Conservation (phyloP, 1,140 invertebrate genomes). For the Oscheius sp. region DNA sequence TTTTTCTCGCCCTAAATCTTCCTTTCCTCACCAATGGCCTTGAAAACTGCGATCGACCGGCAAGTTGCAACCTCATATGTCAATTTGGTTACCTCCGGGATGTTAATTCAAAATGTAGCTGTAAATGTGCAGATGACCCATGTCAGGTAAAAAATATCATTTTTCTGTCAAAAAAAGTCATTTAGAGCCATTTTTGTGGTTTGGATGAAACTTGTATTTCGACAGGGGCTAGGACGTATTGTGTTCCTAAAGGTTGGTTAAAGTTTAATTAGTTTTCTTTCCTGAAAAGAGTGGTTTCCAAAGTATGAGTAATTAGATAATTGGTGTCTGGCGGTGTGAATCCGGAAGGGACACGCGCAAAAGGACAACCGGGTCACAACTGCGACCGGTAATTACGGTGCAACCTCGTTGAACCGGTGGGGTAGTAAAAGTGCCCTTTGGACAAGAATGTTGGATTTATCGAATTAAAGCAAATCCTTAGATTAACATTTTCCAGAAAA, state of each 20-base stretch:
- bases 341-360: too few relatives aligned
- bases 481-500: too few relatives aligned
- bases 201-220: conserved; percentile 2
- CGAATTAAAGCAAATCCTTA: too few relatives aligned
- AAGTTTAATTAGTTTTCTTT: too few relatives aligned
- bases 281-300: too few relatives aligned
- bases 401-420: too few relatives aligned
- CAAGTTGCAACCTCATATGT: background rate
- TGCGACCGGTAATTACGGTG: too few relatives aligned
- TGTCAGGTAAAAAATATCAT: background rate
- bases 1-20: background rate
- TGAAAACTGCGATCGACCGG: background rate
- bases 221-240: background rate
- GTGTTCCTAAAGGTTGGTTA: background rate
- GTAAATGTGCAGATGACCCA: background rate
- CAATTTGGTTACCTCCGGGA: background rate
- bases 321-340: too few relatives aligned
- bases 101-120: background rate
- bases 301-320: too few relatives aligned
- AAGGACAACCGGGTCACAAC: too few relatives aligned
- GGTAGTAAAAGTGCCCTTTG: too few relatives aligned
- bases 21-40: background rate
- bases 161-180: background rate
- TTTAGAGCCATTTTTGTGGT: background rate
- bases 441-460: too few relatives aligned